Base-by-base conservation (phyloP, 2,113 vertebrate genomes). In the Macrotis lagotis region DNA sequence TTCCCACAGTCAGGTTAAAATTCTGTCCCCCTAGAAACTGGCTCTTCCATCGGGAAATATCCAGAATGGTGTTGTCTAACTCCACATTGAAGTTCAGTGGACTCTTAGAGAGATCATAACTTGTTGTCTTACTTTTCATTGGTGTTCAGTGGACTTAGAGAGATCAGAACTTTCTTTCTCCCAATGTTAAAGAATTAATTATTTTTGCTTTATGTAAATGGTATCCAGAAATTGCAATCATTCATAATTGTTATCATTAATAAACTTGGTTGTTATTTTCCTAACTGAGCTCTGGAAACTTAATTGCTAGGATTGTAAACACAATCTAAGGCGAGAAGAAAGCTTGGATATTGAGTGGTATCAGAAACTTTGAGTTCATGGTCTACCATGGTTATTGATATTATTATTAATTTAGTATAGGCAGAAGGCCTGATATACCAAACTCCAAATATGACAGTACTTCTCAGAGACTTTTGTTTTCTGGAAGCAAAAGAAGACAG, bases 171-270 rank as follows among this genome's bases (percentile, higher is more conserved):
- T 22, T 5, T 50, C 89, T 95, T 16, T 9, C 25, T 88, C 50
- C 94, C 88, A n/a, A 91, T 4, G 50, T 92, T 92, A 94, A 49
- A 94, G 25, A 93, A 94, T 88, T 94, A 91, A 97, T 94, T 90
- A n/a, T 95, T 91, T 95, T 96, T 94, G 59, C 50, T 94, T 97
- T 94, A 97, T 97, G 92, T 53, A 97, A 97, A 94, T 92, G 48
- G 2, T 88, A 89, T 50, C 91, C 95, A 92, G 83, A 95, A 91
- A 93, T 96, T 95, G 90, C 50, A 96, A 93, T 89, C 52, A 92
- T 94, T 91, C 49, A 91, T 92, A 95, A 94, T 95, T 92, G 90
- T 95, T 96, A 89, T 96, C 92, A 96, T 97, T 93, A 97, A 95
- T 92, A 97, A 97, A 91, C 88, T 96, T 51, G 89, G 95, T 91